phyloP scores from a whole-genome alignment of 2,888 invertebrate species.

The Cephus spinipes region DNA sequence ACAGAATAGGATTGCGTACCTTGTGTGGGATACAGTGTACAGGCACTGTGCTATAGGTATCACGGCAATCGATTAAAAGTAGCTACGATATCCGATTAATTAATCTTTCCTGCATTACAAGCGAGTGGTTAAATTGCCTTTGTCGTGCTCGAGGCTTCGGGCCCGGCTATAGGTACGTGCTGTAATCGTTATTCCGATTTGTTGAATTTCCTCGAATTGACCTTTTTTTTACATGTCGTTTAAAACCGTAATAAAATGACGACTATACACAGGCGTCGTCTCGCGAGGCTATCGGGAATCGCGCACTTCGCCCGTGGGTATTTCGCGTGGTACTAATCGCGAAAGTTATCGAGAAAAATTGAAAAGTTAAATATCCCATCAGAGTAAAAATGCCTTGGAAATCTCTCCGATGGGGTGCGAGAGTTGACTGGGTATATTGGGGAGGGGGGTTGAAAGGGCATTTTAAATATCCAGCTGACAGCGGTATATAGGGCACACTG shows the following conservation, averaged over 20 bases:
- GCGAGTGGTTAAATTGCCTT: not conserved
- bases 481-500: not conserved
- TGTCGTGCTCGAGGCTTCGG: not conserved
- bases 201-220: not conserved
- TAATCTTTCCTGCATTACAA: not conserved
- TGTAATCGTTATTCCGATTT: not conserved
- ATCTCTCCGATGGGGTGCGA: not conserved
- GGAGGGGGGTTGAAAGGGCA: not conserved
- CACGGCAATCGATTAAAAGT: not conserved
- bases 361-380: slow-evolving; percentile 46
- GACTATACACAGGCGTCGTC: not conserved
- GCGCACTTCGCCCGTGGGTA: not conserved
- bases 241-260: not conserved
- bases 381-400: not conserved
- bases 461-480: not conserved
- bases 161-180: not conserved
- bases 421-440: not conserved
- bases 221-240: not conserved
- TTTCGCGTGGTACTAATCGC: not conserved
- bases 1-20: not conserved
- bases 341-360: slow-evolving; percentile 44
- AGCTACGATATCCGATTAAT: not conserved
- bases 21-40: not conserved
- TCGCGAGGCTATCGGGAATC: not conserved
- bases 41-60: not conserved